Evolutionary conservation across 2,113 vertebrate genomes (phyloP).

Genomic region (Colaptes auratus): DNA sequence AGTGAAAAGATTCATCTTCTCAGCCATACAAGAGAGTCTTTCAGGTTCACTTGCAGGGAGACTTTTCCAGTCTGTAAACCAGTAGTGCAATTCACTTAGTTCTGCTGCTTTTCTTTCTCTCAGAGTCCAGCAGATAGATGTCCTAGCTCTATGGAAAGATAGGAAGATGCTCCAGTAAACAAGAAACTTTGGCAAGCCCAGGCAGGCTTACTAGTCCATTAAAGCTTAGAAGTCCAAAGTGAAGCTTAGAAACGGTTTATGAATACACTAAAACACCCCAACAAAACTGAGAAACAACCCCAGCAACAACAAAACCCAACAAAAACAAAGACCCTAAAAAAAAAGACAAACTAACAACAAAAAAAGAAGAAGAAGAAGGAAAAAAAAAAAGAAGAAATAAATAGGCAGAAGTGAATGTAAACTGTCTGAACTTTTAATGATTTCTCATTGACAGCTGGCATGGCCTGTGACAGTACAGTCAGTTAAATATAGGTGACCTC

Average conservation of each 20-base stretch:
- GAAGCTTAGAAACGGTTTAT: constrained; percentile 74
- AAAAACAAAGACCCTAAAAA: background rate
- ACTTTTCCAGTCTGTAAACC: constrained; percentile 87
- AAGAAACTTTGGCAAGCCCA: constrained; percentile 81
- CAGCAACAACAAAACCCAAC: constrained; percentile 30
- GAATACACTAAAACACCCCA: constrained; percentile 67
- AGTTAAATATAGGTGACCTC: constrained; percentile 80
- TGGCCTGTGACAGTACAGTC: constrained; percentile 75
- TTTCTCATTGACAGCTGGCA: constrained; percentile 77
- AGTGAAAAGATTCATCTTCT: constrained; percentile 80
- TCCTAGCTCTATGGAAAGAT: constrained; percentile 82
- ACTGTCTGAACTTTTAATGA: constrained; percentile 77
- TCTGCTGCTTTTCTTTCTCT: constrained; percentile 79
- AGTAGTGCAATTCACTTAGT: constrained; percentile 93
- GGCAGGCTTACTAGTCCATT: constrained; percentile 81
- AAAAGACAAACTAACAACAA: constrained; percentile 70
- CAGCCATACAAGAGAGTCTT: constrained; percentile 74
- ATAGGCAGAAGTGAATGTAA: constrained; percentile 83
- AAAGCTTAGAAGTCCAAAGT: constrained; percentile 81
- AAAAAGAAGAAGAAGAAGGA: background rate
- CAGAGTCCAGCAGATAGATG: constrained; percentile 80
- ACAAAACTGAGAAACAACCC: constrained; percentile 53
- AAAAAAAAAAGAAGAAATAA: constrained; percentile 77
- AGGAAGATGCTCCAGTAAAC: constrained; percentile 87
- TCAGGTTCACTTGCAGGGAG: constrained; percentile 81